Base-by-base conservation (phyloP, 2,113 vertebrate species). In the Odocoileus hemionus region DNA sequence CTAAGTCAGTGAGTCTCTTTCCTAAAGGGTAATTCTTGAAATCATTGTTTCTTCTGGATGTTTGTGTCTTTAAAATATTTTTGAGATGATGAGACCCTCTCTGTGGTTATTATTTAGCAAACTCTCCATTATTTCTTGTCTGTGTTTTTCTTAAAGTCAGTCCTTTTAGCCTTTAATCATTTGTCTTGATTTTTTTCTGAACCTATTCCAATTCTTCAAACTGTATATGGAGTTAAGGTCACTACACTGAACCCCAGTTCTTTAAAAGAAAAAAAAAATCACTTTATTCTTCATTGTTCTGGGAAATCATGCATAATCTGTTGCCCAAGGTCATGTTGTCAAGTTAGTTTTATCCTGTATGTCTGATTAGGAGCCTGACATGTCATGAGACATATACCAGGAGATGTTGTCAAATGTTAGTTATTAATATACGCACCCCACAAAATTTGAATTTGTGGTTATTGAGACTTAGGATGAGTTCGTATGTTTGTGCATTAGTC, bases 161-260 rank as follows among this genome's bases (percentile, higher is more conserved):
- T 91, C 23, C 43, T 54, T 36, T 55, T 86, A 92, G 94, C 28
- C 82, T 96, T 90, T 96, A 82, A 93, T 96, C 39, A 78, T 89
- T 57, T 96, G 84, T 98, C 92, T 97, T 85, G n/a, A 88, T 58
- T 96, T 97, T 96, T 96, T 95, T 96, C 58, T 91, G 74, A 97
- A 97, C 19, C 28, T 10, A 7, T 78, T 97, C 76, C 82, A 97
- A 90, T 97, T 97, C 76, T 95, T 93, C 82, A 95, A 80, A 60
- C 33, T 93, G 28, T 89, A 70, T n/a, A 25, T 47, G 52, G 80
- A 78, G 52, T 55, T 87, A 97, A 94, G 96, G 82, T 74, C 43
- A n/a, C 52, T 86, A 76, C 50, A 8, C 30, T 50, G 67, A 88
- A 89, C 6, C 5, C 47, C 54, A 76, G 25, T 64, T 97, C 79